phyloP scores from a whole-genome alignment of 2,888 invertebrate genomes.

The Drosophila affinis region DNA sequence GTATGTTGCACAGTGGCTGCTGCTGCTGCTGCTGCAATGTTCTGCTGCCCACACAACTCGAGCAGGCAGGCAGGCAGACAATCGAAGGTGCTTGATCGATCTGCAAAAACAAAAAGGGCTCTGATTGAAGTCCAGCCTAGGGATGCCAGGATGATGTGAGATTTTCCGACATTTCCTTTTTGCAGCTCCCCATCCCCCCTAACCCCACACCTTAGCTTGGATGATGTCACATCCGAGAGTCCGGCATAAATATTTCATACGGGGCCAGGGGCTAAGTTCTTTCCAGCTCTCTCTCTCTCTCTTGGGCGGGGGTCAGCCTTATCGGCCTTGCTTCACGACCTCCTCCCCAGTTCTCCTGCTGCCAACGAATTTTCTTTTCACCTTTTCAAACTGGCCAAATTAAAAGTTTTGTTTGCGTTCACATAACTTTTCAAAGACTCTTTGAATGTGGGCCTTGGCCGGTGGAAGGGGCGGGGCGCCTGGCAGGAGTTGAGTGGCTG shows the following conservation, averaged over 20 bases:
- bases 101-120: slow-evolving; percentile 34
- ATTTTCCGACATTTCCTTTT: not conserved
- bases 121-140: slow-evolving; percentile 31
- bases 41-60: slow-evolving; percentile 66
- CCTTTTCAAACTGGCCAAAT: slow-evolving; percentile 74
- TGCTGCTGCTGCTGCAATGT: slow-evolving; percentile 54
- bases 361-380: slow-evolving; percentile 54
- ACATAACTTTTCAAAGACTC: slow-evolving; percentile 46
- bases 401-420: slow-evolving; percentile 62
- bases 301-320: slow-evolving; percentile 41
- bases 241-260: slow-evolving; percentile 73
- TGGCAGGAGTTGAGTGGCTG: slow-evolving; percentile 1
- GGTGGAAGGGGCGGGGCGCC: slow-evolving; percentile 7
- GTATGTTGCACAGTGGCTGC: slow-evolving; percentile 11
- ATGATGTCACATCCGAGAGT: slow-evolving; percentile 24
- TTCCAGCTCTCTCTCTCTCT: not conserved
- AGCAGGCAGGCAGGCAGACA: slow-evolving; percentile 16
- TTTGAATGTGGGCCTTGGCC: slow-evolving; percentile 50
- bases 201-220: slow-evolving; percentile 13
- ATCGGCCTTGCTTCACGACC: slow-evolving; percentile 18
- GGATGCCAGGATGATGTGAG: slow-evolving; percentile 21
- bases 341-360: slow-evolving; percentile 13
- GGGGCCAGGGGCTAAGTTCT: slow-evolving; percentile 28
- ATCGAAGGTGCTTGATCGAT: slow-evolving; percentile 24
- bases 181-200: not conserved